Percentiles rank a stretch among this genome's conserved stretches.
Conservation (phyloP, 1,140 invertebrate species). For the Rhyacophila brunnea region DNA sequence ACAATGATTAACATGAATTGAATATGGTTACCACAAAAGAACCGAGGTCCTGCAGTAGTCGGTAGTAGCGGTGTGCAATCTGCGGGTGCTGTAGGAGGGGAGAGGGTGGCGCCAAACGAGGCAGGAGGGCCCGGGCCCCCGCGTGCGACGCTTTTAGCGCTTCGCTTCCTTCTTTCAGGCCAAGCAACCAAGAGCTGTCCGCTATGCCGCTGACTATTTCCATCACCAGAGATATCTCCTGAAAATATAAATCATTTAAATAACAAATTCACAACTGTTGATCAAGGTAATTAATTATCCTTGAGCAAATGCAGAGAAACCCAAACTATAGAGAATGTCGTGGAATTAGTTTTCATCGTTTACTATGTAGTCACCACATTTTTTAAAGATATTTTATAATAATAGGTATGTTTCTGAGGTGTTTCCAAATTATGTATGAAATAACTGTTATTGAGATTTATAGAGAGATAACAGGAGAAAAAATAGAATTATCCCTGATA, state of each 20-base stretch:
- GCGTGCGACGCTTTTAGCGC: constrained; percentile 12
- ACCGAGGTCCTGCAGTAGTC: constrained; percentile 30
- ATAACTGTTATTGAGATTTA: no score
- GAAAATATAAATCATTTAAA: constrained; percentile 8
- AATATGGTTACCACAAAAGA: constrained; percentile 26
- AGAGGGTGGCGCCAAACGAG: constrained; percentile 23
- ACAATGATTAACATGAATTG: no score
- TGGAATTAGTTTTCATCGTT: no score
- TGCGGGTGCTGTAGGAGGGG: constrained; percentile 22
- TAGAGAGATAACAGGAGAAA: no score
- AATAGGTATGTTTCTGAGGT: no score
- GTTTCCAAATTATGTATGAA: no score
- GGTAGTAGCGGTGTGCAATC: constrained; percentile 27
- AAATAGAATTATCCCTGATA: no score
- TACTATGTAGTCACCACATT: no score
- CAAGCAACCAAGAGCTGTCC: constrained; percentile 20
- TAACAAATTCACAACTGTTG: background rate
- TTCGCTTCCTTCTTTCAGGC: constrained; percentile 6
- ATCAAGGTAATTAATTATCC: background rate
- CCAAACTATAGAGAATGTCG: no score
- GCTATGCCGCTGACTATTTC: constrained; percentile 28
- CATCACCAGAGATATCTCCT: constrained; percentile 30
- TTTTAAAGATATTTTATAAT: no score
- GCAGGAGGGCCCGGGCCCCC: constrained; percentile 21
- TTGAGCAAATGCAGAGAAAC: no score